Base-by-base conservation (phyloP, 2,113 vertebrate genomes). In the Rhinolophus ferrumequinum region DNA sequence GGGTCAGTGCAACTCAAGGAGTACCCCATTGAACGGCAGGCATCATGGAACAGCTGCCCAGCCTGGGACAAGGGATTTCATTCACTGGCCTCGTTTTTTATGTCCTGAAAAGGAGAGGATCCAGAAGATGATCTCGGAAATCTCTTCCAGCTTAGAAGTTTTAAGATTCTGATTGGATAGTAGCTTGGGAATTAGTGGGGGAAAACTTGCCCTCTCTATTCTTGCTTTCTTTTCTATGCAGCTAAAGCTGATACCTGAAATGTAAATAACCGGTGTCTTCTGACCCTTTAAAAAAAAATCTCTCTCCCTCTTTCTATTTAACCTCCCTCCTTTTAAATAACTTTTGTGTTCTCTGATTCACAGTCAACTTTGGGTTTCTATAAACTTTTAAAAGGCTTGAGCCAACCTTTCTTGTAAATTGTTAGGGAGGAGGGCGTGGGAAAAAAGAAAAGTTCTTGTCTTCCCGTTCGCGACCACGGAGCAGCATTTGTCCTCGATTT, bases 281-380 rank as follows among this genome's bases (percentile, higher is more conserved):
- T 52, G 35, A 52, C 33, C 44, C 72, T 94, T 44, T 56, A 5
- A 38, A n/a, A 73, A 73, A 67, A n/a, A 18, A 0, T 10, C 56
- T 50, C 38, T 41, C 33, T 82, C 38, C 62, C 33, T 54, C 56
- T 88, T 86, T 67, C 38, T 92, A 60, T 47, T 22, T 22, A 93
- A 52, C 24, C 11, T 73, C 69, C 91, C 38, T 77, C 18, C n/a
- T 93, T 81, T 93, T 38, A 18, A 84, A 56, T 33, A 30, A 76
- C 89, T 89, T 97, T 81, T 80, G 79, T 94, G 89, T 83, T 79
- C 70, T 95, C 50, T 76, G 75, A 76, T 92, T 95, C 62, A 26
- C 16, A 35, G 73, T 83, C 83, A 75, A 58, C n/a, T 92, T 75
- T 28, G 69, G 35, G 44, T 91, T 92, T 96, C 58, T 81, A 50